phyloP scores from a whole-genome alignment of 2,888 invertebrate species.

The Argyresthia goedartella region DNA sequence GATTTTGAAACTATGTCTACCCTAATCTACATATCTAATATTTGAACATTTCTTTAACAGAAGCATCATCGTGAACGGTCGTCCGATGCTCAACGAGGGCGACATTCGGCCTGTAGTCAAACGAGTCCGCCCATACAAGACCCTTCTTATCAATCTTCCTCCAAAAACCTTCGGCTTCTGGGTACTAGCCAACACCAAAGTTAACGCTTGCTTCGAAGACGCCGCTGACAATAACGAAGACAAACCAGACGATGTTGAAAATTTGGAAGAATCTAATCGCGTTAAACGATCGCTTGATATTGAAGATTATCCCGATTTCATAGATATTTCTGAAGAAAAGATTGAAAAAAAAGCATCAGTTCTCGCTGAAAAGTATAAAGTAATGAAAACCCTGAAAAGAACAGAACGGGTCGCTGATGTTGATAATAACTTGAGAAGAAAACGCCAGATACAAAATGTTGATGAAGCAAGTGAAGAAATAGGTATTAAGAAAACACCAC shows the following conservation, averaged over 20 bases:
- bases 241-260: background rate
- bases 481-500: too few species aligned
- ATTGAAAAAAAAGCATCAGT: slow-evolving; percentile 5
- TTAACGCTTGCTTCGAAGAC: slow-evolving; percentile 61
- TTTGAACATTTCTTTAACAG: slow-evolving; percentile 36
- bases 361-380: slow-evolving; percentile 19
- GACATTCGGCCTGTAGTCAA: slow-evolving; percentile 68
- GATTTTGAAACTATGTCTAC: too few species aligned
- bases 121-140: slow-evolving; percentile 59
- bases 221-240: background rate
- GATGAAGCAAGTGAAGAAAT: background rate
- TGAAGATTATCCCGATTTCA: background rate
- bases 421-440: background rate
- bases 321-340: slow-evolving; percentile 19
- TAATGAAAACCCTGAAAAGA: slow-evolving; percentile 20
- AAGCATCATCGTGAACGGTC: slow-evolving; percentile 74
- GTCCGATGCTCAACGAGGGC: slow-evolving; percentile 68
- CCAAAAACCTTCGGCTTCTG: slow-evolving; percentile 80
- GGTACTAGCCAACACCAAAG: slow-evolving; percentile 76
- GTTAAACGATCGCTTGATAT: background rate
- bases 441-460: slow-evolving; percentile 16
- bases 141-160: slow-evolving; percentile 72
- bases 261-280: background rate
- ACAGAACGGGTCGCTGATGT: slow-evolving; percentile 9
- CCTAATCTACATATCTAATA: too few species aligned